Percentiles rank a stretch among this genome's conserved stretches.
These are phyloP conservation scores for Philotrypesis tridentata DNA, from an alignment of 1,140 invertebrate species.

Conservation along the genomic window DNA sequence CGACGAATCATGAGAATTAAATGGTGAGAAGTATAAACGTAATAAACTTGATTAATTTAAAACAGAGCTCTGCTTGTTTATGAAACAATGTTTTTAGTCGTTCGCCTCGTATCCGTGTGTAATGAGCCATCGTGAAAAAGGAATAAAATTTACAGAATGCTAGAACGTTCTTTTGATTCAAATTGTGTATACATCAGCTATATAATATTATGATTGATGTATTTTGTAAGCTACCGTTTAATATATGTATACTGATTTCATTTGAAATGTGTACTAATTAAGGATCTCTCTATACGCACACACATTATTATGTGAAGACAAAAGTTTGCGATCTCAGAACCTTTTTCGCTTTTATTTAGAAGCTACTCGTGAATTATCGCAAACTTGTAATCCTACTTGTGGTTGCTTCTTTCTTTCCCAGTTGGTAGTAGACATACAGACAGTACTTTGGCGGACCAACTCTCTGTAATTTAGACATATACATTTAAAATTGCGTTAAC, in stretches of 20 bases:
- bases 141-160: slow-evolving; percentile 50
- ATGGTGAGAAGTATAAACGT: slow-evolving; percentile 54
- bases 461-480: too few relatives aligned
- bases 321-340: too few relatives aligned
- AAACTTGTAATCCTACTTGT: too few relatives aligned
- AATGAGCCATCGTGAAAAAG: slow-evolving; percentile 58
- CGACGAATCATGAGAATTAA: slow-evolving; percentile 51
- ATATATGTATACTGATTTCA: slow-evolving; percentile 60
- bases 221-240: slow-evolving; percentile 66
- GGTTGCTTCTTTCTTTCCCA: too few relatives aligned
- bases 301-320: too few relatives aligned
- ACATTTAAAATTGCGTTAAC: too few relatives aligned
- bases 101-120: slow-evolving; percentile 64
- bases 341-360: too few relatives aligned
- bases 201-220: slow-evolving; percentile 64
- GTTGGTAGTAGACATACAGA: too few relatives aligned
- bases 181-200: slow-evolving; percentile 64
- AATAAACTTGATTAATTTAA: slow-evolving; percentile 58
- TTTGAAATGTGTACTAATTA: too few relatives aligned
- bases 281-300: too few relatives aligned
- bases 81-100: slow-evolving; percentile 65
- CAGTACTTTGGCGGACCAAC: too few relatives aligned
- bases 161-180: slow-evolving; percentile 55
- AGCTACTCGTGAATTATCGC: too few relatives aligned
- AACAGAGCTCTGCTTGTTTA: slow-evolving; percentile 68